Evolutionary conservation across 1,140 invertebrate genomes (phyloP).

Genomic region (Nasonia vitripennis): DNA sequence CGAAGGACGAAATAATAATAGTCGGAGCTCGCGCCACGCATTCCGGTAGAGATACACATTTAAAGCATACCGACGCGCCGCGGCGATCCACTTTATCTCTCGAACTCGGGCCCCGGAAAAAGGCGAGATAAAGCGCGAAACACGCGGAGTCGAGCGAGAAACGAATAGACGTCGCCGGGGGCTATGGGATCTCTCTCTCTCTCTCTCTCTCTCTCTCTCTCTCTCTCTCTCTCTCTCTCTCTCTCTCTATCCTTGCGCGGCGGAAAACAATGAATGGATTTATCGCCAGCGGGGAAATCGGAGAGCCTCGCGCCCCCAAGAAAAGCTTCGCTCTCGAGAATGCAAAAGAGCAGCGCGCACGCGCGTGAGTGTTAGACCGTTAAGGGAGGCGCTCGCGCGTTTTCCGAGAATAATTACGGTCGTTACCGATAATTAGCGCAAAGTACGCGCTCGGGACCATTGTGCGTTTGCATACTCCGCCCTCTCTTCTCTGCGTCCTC

Average conservation of each 20-base stretch:
- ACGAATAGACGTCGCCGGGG: neutral
- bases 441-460: conserved; percentile 60
- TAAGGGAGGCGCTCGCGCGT: conserved; percentile 60
- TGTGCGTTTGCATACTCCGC: conserved; percentile 52
- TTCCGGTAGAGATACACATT: neutral
- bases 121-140: neutral
- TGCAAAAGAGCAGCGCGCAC: conserved; percentile 58
- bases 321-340: conserved; percentile 28
- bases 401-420: conserved; percentile 70
- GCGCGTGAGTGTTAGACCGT: conserved; percentile 52
- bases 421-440: conserved; percentile 72
- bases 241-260: conserved; percentile 31
- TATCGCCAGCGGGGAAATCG: conserved; percentile 59
- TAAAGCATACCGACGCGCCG: neutral
- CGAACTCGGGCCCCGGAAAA: neutral
- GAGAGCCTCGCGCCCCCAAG: conserved; percentile 42
- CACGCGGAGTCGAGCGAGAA: neutral
- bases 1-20: neutral
- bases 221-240: conserved; percentile 33
- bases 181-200: conserved; percentile 10
- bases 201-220: conserved; percentile 33
- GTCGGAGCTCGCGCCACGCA: neutral
- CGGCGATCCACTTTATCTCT: neutral
- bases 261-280: conserved; percentile 46
- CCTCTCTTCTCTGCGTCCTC: neutral